phyloP scores from a whole-genome alignment of 2,797 vertebrate genomes.

The Sebastes nivosus region DNA sequence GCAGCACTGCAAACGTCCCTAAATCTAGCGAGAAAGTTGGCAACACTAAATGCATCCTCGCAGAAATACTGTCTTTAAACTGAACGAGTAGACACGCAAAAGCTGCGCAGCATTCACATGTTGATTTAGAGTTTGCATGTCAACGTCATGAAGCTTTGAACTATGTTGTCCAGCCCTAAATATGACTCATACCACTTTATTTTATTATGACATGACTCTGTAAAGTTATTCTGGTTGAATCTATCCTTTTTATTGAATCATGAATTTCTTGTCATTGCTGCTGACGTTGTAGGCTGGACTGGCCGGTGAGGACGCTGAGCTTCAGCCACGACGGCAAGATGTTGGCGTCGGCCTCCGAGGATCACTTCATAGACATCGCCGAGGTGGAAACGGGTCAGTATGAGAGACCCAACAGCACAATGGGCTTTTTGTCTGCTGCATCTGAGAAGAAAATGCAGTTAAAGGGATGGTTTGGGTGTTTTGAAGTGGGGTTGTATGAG shows the following conservation, averaged over 20 bases:
- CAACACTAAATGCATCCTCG: too few relatives aligned
- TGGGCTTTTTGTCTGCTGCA: not conserved
- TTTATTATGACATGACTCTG: not conserved
- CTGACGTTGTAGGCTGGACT: slow-evolving; percentile 86
- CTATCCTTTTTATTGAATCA: accelerated
- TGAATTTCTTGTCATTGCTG: not conserved
- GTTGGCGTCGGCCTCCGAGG: slow-evolving; percentile 95
- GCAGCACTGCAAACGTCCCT: too few relatives aligned
- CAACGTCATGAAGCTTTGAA: too few relatives aligned
- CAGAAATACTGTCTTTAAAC: too few relatives aligned
- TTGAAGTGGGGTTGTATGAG: too few relatives aligned
- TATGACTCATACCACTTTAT: not conserved
- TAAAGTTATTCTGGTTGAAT: not conserved
- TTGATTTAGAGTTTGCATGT: too few relatives aligned
- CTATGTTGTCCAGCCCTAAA: too few relatives aligned
- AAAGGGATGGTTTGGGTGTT: too few relatives aligned
- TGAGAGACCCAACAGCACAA: not conserved
- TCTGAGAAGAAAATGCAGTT: too few relatives aligned
- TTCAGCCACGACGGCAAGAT: slow-evolving; percentile 98
- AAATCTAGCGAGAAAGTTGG: too few relatives aligned
- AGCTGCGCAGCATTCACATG: too few relatives aligned
- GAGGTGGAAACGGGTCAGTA: slow-evolving; percentile 95
- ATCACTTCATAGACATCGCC: slow-evolving; percentile 98
- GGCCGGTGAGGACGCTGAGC: slow-evolving; percentile 96
- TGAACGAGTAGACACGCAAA: too few relatives aligned